A percentile compares a stretch with the other conserved stretches of the same genome.
Conservation (phyloP, 2,888 invertebrate genomes). For the Cerceris rybyensis region DNA sequence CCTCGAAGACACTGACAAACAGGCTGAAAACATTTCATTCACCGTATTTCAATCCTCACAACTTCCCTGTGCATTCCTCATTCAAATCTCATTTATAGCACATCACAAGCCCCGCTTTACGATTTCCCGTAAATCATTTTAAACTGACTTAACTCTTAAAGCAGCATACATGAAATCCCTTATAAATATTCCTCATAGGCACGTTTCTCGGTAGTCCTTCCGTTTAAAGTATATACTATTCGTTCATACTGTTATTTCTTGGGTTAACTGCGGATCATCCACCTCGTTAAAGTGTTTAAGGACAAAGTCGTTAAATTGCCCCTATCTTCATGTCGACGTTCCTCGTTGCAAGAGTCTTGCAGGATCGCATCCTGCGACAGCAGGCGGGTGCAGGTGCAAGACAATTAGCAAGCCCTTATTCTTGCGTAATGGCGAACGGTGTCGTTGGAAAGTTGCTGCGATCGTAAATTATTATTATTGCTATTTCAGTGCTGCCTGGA, state of each 20-base stretch:
- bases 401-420: constrained; percentile 56
- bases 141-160: no score
- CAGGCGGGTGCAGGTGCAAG: constrained; percentile 55
- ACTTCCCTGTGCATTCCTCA: no score
- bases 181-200: constrained; percentile 18
- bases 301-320: constrained; percentile 51
- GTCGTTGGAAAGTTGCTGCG: constrained; percentile 26
- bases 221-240: not conserved
- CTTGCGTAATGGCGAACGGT: constrained; percentile 39
- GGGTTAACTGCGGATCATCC: constrained; percentile 18
- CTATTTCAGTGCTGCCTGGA: constrained; percentile 11
- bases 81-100: no score
- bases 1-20: no score
- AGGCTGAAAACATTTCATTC: no score
- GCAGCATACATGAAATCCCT: constrained; percentile 29
- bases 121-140: no score
- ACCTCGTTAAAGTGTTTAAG: constrained; percentile 53
- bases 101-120: no score
- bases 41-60: no score
- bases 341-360: constrained; percentile 34
- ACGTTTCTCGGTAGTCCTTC: not conserved
- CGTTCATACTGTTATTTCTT: constrained; percentile 9
- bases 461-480: constrained; percentile 52
- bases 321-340: constrained; percentile 24
- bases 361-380: constrained; percentile 40